These are phyloP conservation scores for Dryobates pubescens DNA, from an alignment of 2,797 vertebrate species.

Conservation along the genomic window DNA sequence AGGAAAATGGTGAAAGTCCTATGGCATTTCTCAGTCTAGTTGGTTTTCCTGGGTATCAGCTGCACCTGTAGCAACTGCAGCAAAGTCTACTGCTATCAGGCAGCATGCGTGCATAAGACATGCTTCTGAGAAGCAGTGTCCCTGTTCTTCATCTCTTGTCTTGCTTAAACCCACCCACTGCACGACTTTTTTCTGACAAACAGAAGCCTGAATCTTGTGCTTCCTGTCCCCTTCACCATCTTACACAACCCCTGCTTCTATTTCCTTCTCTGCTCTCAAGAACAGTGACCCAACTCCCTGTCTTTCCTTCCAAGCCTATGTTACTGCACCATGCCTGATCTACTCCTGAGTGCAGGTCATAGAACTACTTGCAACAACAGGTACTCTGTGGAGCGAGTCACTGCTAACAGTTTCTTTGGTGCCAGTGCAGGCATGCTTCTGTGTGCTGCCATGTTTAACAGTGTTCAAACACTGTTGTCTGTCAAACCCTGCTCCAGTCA, in stretches of 20 bases:
- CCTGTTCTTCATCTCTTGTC: not conserved
- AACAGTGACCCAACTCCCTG: not conserved
- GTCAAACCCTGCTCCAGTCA: not conserved
- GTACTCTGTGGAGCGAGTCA: not conserved
- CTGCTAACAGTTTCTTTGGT: not conserved
- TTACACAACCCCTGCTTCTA: not conserved
- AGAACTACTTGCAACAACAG: not conserved
- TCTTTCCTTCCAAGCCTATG: not conserved
- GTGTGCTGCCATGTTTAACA: not conserved
- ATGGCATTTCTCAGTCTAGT: not conserved
- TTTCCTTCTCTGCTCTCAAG: not conserved
- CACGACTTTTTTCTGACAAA: not conserved
- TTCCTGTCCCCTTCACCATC: not conserved
- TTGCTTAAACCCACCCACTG: not conserved
- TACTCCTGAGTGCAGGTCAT: not conserved
- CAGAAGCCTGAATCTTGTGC: not conserved
- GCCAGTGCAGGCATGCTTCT: not conserved
- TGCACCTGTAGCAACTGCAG: not conserved
- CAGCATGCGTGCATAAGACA: not conserved
- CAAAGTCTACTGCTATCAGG: not conserved
- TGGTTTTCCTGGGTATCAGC: not conserved
- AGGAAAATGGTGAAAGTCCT: not conserved
- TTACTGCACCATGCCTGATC: not conserved
- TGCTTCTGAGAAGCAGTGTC: not conserved
- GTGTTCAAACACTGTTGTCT: fast-evolving